A percentile compares a stretch with the other conserved stretches of the same genome.
Evolutionary conservation across 2,888 invertebrate genomes (phyloP).

Genomic region (Meiosimyza platycephala): DNA sequence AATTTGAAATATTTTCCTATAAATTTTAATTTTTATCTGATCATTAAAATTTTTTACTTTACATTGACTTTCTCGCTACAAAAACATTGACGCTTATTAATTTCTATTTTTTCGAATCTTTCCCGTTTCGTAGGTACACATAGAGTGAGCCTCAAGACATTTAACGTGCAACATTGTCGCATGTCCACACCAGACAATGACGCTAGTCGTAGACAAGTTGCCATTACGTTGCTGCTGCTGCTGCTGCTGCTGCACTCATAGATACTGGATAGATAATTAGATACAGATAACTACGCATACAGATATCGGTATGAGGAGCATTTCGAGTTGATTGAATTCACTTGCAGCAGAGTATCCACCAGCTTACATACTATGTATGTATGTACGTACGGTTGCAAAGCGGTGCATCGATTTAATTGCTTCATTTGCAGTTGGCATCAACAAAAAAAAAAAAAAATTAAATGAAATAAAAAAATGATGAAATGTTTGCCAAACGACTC

Average conservation of each 20-base stretch:
- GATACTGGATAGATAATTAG: slow-evolving; percentile 25
- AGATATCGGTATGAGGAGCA: slow-evolving; percentile 31
- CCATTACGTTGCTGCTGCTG: not conserved
- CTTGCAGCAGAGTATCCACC: slow-evolving; percentile 6
- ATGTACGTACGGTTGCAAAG: not conserved
- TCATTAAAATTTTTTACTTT: not conserved
- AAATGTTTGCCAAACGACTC: not conserved
- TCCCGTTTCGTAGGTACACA: too few relatives aligned
- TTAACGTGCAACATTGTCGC: not conserved
- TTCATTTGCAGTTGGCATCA: slow-evolving; percentile 34
- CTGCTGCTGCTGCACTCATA: not conserved
- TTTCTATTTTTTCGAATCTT: too few relatives aligned
- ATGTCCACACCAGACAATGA: not conserved
- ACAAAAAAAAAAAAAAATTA: not conserved
- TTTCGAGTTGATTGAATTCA: slow-evolving; percentile 22
- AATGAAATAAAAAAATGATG: not conserved
- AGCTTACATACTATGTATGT: not conserved
- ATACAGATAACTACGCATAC: slow-evolving; percentile 33
- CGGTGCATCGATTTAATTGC: slow-evolving; percentile 36
- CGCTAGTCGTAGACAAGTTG: not conserved
- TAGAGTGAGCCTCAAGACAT: too few relatives aligned
- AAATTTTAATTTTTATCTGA: too few relatives aligned
- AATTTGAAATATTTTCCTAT: too few relatives aligned
- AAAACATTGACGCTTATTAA: too few relatives aligned
- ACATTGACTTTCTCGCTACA: not conserved